These are phyloP conservation scores for Tachystola acroxantha DNA, from an alignment of 2,888 invertebrate species.

Conservation along the genomic window DNA sequence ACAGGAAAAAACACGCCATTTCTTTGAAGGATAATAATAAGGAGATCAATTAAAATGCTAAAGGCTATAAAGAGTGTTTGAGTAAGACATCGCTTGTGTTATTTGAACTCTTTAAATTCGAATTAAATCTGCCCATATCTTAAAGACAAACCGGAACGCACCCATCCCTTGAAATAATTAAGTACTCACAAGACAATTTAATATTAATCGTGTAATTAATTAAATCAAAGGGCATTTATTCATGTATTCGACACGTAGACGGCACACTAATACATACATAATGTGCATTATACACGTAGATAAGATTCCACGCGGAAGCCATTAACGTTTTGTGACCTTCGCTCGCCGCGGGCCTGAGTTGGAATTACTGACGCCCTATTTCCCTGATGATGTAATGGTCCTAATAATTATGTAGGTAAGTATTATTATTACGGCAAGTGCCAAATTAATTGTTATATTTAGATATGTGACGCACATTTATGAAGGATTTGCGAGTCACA, in stretches of 20 bases:
- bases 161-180: no score
- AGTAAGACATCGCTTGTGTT: no score
- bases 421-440: not conserved
- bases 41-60: no score
- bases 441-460: not conserved
- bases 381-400: slow-evolving; percentile 53
- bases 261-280: not conserved
- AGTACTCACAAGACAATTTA: not conserved
- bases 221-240: not conserved
- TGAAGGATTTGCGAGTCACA: no score
- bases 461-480: not conserved
- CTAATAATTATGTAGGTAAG: slow-evolving; percentile 6
- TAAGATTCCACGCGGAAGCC: slow-evolving; percentile 59
- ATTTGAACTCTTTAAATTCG: no score
- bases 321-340: slow-evolving; percentile 57
- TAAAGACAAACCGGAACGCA: no score
- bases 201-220: not conserved
- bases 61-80: no score
- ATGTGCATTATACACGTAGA: slow-evolving; percentile 20
- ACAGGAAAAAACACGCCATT: no score
- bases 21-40: no score
- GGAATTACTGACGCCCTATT: slow-evolving; percentile 44
- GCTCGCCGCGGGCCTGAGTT: slow-evolving; percentile 38
- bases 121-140: no score
- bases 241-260: not conserved